Evolutionary conservation across 1,140 invertebrate species (phyloP).

Genomic region (Bradysia coprophila): DNA sequence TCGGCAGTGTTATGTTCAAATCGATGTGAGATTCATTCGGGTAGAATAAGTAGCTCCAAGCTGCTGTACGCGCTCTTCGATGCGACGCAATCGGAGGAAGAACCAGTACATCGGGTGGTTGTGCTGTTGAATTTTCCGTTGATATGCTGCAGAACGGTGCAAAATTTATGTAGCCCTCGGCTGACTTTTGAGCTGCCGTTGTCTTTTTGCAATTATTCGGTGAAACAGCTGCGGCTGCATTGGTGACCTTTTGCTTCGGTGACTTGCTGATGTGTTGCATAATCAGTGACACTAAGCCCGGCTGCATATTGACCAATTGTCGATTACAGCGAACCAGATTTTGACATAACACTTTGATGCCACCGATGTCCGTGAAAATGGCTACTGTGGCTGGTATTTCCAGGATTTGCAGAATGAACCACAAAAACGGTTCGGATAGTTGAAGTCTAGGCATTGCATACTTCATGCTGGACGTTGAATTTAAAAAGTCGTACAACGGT

Average conservation of each 20-base stretch:
- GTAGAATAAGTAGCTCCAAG: constrained; percentile 87
- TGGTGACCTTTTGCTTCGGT: neutral
- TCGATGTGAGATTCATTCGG: constrained; percentile 77
- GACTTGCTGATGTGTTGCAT: constrained; percentile 42
- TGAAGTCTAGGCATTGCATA: constrained; percentile 27
- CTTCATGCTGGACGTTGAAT: constrained; percentile 25
- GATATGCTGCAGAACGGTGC: constrained; percentile 67
- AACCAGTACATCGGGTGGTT: constrained; percentile 72
- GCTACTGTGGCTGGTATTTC: constrained; percentile 44
- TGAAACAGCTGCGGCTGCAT: constrained; percentile 6
- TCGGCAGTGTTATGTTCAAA: constrained; percentile 68
- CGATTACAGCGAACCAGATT: constrained; percentile 36
- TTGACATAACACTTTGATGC: constrained; percentile 35
- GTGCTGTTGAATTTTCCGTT: constrained; percentile 66
- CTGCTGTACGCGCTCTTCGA: constrained; percentile 61
- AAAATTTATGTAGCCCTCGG: constrained; percentile 65
- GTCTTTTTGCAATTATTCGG: constrained; percentile 25
- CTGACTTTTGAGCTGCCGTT: constrained; percentile 27
- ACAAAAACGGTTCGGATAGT: constrained; percentile 54
- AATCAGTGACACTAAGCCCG: constrained; percentile 30
- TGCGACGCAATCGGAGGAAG: constrained; percentile 56
- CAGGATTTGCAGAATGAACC: constrained; percentile 52
- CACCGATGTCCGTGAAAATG: constrained; percentile 41
- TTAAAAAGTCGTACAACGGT: constrained; percentile 54
- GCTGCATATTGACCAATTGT: constrained; percentile 26